Evolutionary conservation across 2,888 invertebrate species (phyloP).

Genomic region (Silvanus unidentatus): DNA sequence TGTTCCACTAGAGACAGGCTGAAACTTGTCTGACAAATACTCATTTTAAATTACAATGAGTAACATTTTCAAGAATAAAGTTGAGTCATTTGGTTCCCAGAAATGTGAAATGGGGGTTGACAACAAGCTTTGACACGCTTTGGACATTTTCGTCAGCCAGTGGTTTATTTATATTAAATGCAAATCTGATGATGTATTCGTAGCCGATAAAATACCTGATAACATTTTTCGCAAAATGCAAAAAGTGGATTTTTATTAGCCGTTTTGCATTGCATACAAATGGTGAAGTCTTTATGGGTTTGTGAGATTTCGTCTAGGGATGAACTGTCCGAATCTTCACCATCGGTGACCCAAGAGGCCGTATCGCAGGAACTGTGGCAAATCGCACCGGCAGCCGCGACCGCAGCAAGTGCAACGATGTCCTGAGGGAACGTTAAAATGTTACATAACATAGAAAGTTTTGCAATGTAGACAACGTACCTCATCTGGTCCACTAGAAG

Average conservation of each 20-base stretch:
- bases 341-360: conserved; percentile 40
- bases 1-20: too few relatives aligned
- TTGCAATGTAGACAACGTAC: conserved; percentile 1
- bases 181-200: conserved; percentile 15
- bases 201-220: conserved; percentile 48
- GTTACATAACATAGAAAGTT: not conserved
- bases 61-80: too few relatives aligned
- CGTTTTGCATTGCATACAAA: conserved; percentile 59
- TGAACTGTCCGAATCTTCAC: conserved; percentile 40
- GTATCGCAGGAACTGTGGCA: conserved; percentile 38
- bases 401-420: conserved; percentile 27
- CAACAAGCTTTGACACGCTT: too few relatives aligned
- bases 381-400: conserved; percentile 38
- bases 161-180: conserved; percentile 13
- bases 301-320: conserved; percentile 31
- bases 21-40: too few relatives aligned
- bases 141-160: too few relatives aligned
- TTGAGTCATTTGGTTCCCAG: too few relatives aligned
- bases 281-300: conserved; percentile 52
- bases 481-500: conserved; percentile 52
- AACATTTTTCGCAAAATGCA: conserved; percentile 65
- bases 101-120: too few relatives aligned
- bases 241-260: conserved; percentile 58
- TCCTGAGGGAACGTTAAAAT: conserved; percentile 18
- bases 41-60: too few relatives aligned